Percentiles rank a stretch among this genome's conserved stretches.
Conservation (phyloP, 2,113 vertebrate genomes). For the Ammodytes dubius region DNA sequence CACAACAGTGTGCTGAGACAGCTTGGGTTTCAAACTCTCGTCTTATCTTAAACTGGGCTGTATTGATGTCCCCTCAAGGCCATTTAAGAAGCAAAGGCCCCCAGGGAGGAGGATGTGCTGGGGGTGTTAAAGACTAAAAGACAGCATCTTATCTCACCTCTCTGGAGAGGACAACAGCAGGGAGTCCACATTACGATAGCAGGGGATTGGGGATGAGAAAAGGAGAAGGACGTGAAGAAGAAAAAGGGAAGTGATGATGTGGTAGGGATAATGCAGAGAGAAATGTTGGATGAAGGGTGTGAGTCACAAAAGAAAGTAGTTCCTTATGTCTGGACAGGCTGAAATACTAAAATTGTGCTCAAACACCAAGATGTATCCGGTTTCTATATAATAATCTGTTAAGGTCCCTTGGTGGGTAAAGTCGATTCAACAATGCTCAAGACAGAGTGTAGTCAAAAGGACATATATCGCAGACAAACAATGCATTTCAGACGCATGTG, state of each 20-base stretch:
- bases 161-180: slow-evolving; percentile 45
- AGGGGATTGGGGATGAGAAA: slow-evolving; percentile 36
- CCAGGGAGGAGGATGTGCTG: neutral
- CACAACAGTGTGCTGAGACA: slow-evolving; percentile 38
- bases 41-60: slow-evolving; percentile 66
- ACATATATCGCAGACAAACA: slow-evolving; percentile 11
- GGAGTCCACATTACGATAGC: slow-evolving; percentile 27
- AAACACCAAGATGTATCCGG: neutral
- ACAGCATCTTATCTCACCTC: slow-evolving; percentile 62
- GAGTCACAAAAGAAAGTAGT: slow-evolving; percentile 63
- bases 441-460: slow-evolving; percentile 17
- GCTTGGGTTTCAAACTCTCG: slow-evolving; percentile 54
- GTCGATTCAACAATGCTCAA: slow-evolving; percentile 13
- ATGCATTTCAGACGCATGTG: neutral
- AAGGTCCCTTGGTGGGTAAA: slow-evolving; percentile 11
- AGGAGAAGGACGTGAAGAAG: slow-evolving; percentile 40
- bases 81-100: slow-evolving; percentile 2
- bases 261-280: slow-evolving; percentile 32
- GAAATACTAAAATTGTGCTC: slow-evolving; percentile 5
- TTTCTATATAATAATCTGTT: slow-evolving; percentile 10
- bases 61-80: slow-evolving; percentile 54
- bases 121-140: slow-evolving; percentile 39
- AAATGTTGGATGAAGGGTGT: slow-evolving; percentile 31
- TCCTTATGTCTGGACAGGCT: slow-evolving; percentile 31
- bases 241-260: slow-evolving; percentile 53